Conservation (phyloP, 2,888 invertebrate genomes). For the Euproctis similis region DNA sequence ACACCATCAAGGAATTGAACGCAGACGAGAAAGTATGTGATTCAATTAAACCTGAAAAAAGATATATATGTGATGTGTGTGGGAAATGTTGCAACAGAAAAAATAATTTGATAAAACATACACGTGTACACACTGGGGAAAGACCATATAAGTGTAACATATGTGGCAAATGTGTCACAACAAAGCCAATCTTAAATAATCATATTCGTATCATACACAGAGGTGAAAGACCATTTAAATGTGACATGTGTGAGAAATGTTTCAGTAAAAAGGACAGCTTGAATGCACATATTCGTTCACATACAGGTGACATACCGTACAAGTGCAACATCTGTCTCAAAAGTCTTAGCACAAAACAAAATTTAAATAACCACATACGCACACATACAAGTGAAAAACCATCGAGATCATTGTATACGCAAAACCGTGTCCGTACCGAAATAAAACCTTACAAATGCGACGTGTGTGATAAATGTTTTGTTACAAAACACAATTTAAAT, state of each 20-base stretch:
- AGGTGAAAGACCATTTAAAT: no score
- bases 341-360: background rate
- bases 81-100: background rate
- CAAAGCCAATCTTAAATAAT: background rate
- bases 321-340: background rate
- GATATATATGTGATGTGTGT: slow-evolving; percentile 4
- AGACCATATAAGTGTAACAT: slow-evolving; percentile 1
- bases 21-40: no score
- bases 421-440: no score
- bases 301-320: background rate
- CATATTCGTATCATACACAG: slow-evolving; percentile 1
- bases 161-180: slow-evolving; percentile 1
- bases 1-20: no score
- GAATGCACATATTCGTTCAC: background rate
- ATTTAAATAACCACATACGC: background rate
- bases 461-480: no score
- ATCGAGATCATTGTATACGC: no score
- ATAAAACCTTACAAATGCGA: no score
- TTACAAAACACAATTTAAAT: no score
- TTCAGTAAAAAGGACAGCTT: background rate
- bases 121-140: background rate
- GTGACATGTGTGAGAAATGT: no score
- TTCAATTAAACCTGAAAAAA: background rate
- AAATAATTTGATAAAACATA: background rate
- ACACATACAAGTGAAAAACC: no score